Conservation (phyloP, 1,140 invertebrate genomes). For the Physella acuta region DNA sequence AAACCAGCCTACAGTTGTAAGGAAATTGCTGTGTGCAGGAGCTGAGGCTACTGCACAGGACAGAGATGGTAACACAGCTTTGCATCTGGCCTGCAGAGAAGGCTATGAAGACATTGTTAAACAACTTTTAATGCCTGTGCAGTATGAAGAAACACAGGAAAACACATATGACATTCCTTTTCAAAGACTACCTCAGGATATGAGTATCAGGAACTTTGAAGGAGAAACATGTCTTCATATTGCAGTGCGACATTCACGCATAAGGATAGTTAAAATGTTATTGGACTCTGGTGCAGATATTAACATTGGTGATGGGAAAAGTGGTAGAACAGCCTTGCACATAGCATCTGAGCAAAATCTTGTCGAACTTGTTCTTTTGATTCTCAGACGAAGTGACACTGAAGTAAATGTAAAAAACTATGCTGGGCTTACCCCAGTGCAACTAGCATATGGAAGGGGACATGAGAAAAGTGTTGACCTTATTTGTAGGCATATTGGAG, state of each 20-base stretch:
- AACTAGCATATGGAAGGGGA: conserved; percentile 32
- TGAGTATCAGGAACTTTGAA: conserved; percentile 76
- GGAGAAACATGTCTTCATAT: conserved; percentile 70
- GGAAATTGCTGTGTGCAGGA: conserved; percentile 70
- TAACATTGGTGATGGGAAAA: conserved; percentile 66
- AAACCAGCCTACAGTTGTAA: conserved; percentile 66
- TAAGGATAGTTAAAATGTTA: conserved; percentile 22
- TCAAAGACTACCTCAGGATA: conserved; percentile 59
- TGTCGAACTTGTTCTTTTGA: conserved; percentile 16
- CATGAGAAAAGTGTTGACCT: conserved; percentile 12
- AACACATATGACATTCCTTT: conserved; percentile 42
- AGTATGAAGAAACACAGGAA: conserved; percentile 16
- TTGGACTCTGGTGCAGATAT: conserved; percentile 63
- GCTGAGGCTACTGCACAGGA: conserved; percentile 57
- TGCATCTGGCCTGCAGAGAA: conserved; percentile 77
- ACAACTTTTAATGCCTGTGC: conserved; percentile 25
- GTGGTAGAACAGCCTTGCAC: conserved; percentile 41
- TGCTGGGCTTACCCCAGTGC: conserved; percentile 29
- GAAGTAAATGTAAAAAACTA: conserved; percentile 35
- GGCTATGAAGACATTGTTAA: conserved; percentile 71
- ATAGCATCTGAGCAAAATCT: conserved; percentile 32
- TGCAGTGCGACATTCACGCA: conserved; percentile 24
- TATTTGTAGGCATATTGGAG: not conserved
- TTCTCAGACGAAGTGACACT: conserved; percentile 26
- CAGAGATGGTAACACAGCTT: conserved; percentile 64